Percentiles rank a stretch among this genome's conserved stretches.
phyloP scores from a whole-genome alignment of 2,113 vertebrate genomes.

The Mormoops blainvillei region DNA sequence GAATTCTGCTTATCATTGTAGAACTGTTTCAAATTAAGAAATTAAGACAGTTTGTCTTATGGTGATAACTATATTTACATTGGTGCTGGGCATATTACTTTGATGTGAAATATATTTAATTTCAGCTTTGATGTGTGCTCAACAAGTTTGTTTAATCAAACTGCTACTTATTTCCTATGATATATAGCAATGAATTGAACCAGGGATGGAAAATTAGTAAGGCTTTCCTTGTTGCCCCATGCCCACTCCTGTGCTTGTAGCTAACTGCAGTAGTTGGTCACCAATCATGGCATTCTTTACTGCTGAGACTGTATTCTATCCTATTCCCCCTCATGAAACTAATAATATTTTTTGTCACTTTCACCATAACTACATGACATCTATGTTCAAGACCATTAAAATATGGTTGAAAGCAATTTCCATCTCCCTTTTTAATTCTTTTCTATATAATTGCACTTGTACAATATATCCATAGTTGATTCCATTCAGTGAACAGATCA shows the following conservation, averaged over 20 bases:
- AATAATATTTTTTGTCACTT: neutral
- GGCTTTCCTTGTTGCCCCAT: neutral
- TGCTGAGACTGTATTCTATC: neutral
- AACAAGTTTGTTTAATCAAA: neutral
- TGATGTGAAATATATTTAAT: neutral
- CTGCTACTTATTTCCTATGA: neutral
- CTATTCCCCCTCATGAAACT: neutral
- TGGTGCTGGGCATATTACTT: neutral
- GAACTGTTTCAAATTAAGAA: neutral
- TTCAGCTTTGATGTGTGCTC: neutral
- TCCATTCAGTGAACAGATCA: neutral
- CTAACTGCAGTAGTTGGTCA: accelerated
- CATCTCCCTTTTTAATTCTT: neutral
- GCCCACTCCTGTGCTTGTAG: neutral
- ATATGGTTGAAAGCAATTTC: neutral
- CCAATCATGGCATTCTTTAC: neutral
- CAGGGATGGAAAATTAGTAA: neutral
- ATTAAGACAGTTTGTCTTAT: neutral
- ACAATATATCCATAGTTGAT: neutral
- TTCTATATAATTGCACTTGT: neutral
- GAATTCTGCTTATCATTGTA: neutral
- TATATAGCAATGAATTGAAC: neutral
- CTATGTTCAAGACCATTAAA: neutral
- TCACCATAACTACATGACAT: neutral
- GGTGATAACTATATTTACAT: neutral